A percentile compares a stretch with the other conserved stretches of the same genome.
phyloP scores from a whole-genome alignment of 2,888 invertebrate species.

The Plemyria rubiginata region DNA sequence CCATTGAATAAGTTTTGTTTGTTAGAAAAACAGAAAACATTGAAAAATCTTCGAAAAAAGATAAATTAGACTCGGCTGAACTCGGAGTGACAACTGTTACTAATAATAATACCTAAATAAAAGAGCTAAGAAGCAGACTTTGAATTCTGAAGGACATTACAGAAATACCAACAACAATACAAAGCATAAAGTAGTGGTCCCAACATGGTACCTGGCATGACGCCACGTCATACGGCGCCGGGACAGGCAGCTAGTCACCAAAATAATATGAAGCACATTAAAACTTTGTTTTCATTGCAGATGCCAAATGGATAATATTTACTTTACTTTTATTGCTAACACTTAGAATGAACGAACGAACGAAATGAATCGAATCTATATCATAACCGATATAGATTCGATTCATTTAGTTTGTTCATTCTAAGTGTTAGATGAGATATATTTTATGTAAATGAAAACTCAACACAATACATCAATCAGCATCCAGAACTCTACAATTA shows the following conservation, averaged over 20 bases:
- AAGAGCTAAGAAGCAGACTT: background rate
- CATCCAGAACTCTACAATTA: too few species aligned
- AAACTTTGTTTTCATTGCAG: slow-evolving; percentile 46
- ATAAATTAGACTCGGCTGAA: background rate
- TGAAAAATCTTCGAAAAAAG: background rate
- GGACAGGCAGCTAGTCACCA: slow-evolving; percentile 32
- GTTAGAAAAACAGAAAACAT: background rate
- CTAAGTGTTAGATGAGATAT: too few species aligned
- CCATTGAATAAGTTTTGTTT: background rate
- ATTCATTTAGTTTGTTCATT: too few species aligned
- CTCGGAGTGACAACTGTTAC: background rate
- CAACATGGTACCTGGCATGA: slow-evolving; percentile 45
- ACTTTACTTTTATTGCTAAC: slow-evolving; percentile 16
- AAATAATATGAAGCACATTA: slow-evolving; percentile 45
- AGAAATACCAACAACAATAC: slow-evolving; percentile 22
- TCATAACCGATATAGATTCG: too few species aligned
- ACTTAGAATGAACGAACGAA: background rate
- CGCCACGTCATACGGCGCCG: slow-evolving; percentile 55
- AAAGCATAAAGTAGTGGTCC: slow-evolving; percentile 32
- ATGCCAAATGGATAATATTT: slow-evolving; percentile 45
- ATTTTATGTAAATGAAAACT: background rate
- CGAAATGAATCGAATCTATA: background rate
- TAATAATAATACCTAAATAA: background rate
- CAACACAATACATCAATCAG: too few species aligned
- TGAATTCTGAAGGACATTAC: slow-evolving; percentile 13